Evolutionary conservation across 2,113 vertebrate species (phyloP), one percentile per base, ranked within the genome.

Genomic region (Hippolais icterina): DNA sequence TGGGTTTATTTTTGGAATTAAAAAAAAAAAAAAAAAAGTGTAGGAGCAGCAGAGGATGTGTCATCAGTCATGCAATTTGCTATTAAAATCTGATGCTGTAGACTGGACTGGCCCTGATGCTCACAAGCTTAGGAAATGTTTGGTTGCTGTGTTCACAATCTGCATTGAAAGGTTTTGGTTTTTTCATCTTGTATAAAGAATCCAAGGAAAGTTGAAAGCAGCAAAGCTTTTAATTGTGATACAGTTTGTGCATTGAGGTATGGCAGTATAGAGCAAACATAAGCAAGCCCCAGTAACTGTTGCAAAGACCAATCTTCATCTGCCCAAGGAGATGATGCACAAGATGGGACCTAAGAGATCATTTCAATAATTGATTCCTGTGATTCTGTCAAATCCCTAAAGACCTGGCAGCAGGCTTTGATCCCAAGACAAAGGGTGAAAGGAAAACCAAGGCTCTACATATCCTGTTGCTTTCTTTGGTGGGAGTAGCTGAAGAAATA

Each of bases 381-480:
- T 78, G 80, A 54, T 88, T 90, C 83, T 84, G 60, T 78, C 60
- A 92, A 89, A 61, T 89, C 83, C 89, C 89, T 89, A 57, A 77
- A 81, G 89, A 89, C 47, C 68, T 89, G 64, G 52, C 31, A 12
- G 68, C 42, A 77, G 65, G 42, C 83, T 94, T 95, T 97, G 91
- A 96, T 96, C 91, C 90, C 52, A 52, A 83, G 80, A 92, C 83
- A 84, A 93, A 93, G 89, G 56, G 83, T 86, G 44, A 94, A 92
- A 92, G 64, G 72, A 75, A 83, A 49, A 66, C 54, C 39, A 77
- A 87, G 60, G 33, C 56, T 90, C 15, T 83, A 22, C 17, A 20
- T 72, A 54, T 74, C 72, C 69, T 59, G 44, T 83, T 86, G 79
- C 86, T 86, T 94, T 87, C 80, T 86, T 76, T 86, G 59, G 76